A percentile compares a stretch with the other conserved stretches of the same genome.
These are phyloP conservation scores for Podarcis lilfordi DNA, from an alignment of 2,797 vertebrate genomes.

Conservation along the genomic window DNA sequence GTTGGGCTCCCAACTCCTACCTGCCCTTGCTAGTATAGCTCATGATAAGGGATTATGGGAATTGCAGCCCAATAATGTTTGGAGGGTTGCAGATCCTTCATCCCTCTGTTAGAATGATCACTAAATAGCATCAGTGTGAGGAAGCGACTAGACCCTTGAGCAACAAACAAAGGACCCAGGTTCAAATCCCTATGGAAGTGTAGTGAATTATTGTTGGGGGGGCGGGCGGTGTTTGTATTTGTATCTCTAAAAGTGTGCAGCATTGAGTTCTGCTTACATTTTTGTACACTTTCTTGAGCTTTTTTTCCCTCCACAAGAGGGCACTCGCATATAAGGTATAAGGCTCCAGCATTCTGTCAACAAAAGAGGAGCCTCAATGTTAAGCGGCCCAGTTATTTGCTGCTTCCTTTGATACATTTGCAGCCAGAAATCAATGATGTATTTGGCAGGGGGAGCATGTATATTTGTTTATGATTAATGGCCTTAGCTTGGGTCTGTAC, in stretches of 20 bases:
- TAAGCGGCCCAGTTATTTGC: background rate
- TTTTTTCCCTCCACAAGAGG: slow-evolving; percentile 70
- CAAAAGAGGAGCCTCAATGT: background rate
- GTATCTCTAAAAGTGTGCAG: background rate
- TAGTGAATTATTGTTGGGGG: background rate
- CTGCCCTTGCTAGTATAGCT: no score
- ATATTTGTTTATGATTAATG: background rate
- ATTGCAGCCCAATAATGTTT: no score
- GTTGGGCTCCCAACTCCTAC: no score
- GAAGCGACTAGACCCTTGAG: no score
- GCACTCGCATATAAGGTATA: slow-evolving; percentile 59
- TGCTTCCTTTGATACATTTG: slow-evolving; percentile 22
- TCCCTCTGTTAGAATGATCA: no score
- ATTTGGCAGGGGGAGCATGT: background rate
- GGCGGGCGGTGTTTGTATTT: background rate
- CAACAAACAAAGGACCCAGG: no score
- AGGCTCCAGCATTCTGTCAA: background rate
- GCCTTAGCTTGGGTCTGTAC: background rate
- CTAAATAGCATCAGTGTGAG: no score
- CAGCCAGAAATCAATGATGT: background rate
- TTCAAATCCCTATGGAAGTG: background rate
- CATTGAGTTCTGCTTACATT: background rate
- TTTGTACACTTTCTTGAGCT: background rate
- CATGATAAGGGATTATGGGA: no score
- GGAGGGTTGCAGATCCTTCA: no score